phyloP scores from a whole-genome alignment of 30 jellyfish, hydroid and myxozoan species.

The Turritopsis dohrnii region DNA sequence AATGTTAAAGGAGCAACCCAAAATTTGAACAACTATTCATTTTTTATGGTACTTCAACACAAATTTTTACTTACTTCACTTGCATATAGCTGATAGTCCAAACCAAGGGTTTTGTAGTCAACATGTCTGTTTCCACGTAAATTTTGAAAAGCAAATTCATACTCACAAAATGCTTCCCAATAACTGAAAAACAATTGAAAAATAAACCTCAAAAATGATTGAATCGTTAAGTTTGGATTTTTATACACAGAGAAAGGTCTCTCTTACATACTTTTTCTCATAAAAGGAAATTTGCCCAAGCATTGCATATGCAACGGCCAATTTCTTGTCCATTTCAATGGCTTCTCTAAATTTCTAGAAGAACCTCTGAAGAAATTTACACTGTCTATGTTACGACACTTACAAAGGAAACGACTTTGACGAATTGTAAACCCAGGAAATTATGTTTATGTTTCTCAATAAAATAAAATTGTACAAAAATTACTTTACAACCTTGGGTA shows the following conservation, averaged over 20 bases:
- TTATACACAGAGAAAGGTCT: background rate
- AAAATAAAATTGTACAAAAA: too few species aligned
- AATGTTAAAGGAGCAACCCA: background rate
- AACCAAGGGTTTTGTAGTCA: constrained; percentile 63
- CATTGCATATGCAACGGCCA: constrained; percentile 72
- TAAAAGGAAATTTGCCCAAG: constrained; percentile 46
- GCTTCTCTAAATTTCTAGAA: constrained; percentile 55
- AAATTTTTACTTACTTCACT: constrained; percentile 47
- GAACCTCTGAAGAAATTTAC: background rate
- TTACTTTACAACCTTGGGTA: too few species aligned
- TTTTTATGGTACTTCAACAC: background rate
- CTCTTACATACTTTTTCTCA: constrained; percentile 26
- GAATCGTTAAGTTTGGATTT: background rate
- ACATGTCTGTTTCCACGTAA: constrained; percentile 62
- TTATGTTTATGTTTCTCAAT: too few species aligned
- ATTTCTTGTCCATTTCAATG: constrained; percentile 47
- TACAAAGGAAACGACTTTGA: too few species aligned
- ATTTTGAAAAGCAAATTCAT: constrained; percentile 39
- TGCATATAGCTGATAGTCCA: constrained; percentile 48
- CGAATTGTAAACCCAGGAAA: too few species aligned
- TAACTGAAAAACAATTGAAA: constrained; percentile 24
- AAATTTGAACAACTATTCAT: background rate
- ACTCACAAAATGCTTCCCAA: constrained; percentile 36
- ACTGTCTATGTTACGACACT: too few species aligned
- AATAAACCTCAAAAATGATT: background rate